These are phyloP conservation scores for Dreissena rostriformis DNA, from an alignment of 1,140 invertebrate species.

Conservation along the genomic window DNA sequence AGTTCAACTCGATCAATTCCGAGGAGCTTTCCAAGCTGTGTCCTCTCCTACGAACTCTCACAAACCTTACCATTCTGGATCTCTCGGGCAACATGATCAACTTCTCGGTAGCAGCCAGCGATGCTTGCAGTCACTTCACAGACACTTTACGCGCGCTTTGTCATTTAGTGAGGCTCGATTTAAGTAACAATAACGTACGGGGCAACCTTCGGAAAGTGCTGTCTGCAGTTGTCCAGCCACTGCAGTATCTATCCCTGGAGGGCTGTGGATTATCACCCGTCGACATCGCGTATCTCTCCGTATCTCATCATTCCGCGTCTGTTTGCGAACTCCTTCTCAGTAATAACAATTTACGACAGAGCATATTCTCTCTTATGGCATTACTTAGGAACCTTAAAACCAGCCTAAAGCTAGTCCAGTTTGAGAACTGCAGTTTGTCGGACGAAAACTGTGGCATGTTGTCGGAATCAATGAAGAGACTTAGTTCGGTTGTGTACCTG, in stretches of 20 bases:
- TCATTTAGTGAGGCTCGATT: slow-evolving; percentile 66
- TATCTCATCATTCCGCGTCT: slow-evolving; percentile 58
- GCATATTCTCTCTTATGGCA: slow-evolving; percentile 38
- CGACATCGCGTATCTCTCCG: slow-evolving; percentile 65
- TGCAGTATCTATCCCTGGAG: slow-evolving; percentile 65
- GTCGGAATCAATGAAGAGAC: slow-evolving; percentile 17
- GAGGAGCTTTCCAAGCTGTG: slow-evolving; percentile 63
- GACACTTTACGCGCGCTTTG: slow-evolving; percentile 59
- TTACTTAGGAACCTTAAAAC: slow-evolving; percentile 54
- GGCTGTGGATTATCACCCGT: slow-evolving; percentile 66
- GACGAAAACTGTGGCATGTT: slow-evolving; percentile 46
- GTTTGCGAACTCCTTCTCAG: slow-evolving; percentile 71
- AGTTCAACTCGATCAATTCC: slow-evolving; percentile 69
- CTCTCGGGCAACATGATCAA: slow-evolving; percentile 75
- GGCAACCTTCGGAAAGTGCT: slow-evolving; percentile 62
- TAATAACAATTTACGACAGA: slow-evolving; percentile 65
- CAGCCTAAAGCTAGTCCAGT: slow-evolving; percentile 59
- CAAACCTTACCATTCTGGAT: slow-evolving; percentile 70
- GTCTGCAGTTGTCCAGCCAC: slow-evolving; percentile 52
- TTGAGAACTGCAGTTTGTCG: slow-evolving; percentile 58
- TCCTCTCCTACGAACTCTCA: slow-evolving; percentile 59
- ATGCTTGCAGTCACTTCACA: slow-evolving; percentile 35
- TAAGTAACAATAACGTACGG: slow-evolving; percentile 73
- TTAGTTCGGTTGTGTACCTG: slow-evolving; percentile 55
- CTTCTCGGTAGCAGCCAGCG: slow-evolving; percentile 53